phyloP scores from a whole-genome alignment of 2,888 invertebrate species.

The Drosophila kokeensis region DNA sequence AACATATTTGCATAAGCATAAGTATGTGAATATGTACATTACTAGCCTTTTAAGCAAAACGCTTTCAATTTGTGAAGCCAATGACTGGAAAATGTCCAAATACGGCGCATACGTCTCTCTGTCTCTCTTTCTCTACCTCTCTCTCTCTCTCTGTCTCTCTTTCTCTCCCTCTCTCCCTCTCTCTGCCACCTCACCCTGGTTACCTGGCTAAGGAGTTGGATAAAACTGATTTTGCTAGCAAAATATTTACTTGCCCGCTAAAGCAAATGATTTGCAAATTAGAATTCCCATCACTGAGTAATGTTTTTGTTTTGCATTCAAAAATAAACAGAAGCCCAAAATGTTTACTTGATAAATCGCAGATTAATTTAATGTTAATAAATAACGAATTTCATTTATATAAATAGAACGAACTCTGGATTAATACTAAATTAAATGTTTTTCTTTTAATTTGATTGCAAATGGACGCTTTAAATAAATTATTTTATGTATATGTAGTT shows the following conservation, averaged over 20 bases:
- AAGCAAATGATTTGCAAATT: slow-evolving; percentile 23
- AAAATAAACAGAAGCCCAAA: neutral
- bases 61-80: slow-evolving; percentile 11
- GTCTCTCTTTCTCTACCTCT: neutral
- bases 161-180: neutral
- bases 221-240: slow-evolving; percentile 32
- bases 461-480: neutral
- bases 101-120: slow-evolving; percentile 7
- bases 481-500: no score
- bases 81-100: slow-evolving; percentile 5
- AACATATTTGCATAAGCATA: slow-evolving; percentile 21
- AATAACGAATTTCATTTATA: neutral
- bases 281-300: neutral
- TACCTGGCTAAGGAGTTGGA: slow-evolving; percentile 1
- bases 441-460: neutral
- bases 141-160: no score
- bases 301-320: neutral
- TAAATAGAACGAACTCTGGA: neutral
- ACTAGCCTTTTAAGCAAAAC: slow-evolving; percentile 3
- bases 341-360: slow-evolving; percentile 4
- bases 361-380: neutral
- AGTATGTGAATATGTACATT: slow-evolving; percentile 1
- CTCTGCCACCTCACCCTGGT: no score
- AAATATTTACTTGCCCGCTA: slow-evolving; percentile 35
- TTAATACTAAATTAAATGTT: neutral